Base-by-base conservation (phyloP, 2,888 invertebrate species). In the Drosophila barbarae region DNA sequence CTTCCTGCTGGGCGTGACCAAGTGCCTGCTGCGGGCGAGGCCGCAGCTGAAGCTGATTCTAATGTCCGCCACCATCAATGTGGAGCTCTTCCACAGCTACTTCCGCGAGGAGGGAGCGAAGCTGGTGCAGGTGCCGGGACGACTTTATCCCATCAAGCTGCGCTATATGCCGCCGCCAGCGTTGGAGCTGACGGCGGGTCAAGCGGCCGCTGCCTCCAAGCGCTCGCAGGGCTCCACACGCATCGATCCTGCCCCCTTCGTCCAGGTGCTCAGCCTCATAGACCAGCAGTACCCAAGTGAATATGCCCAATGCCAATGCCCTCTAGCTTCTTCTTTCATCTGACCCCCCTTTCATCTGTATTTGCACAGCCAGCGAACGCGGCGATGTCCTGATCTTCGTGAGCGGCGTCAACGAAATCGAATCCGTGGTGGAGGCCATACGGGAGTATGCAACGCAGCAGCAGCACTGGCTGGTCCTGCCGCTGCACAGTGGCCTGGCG, bases 21-120 rank as follows among this genome's bases (percentile, higher is more conserved):
- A 98, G 88, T 98, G 98, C 88, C 90, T 99, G 9, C 91, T 98
- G 47, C 93, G 94, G 77, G 95, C 95, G 81, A 91, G 96, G 50
- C 89, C 90, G 5, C 93, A 97, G 82, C 91, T 99, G 23, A 98
- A 98, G 89, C 89, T 98, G 13, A 94, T 98, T 41, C 92, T 99
- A 0, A 99, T 99, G 99, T 98, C 98, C 0, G 99, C 99, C 13
- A 99, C 99, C 0, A 99, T 99, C 60, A 99, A 99, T 90, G 94
- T 99, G 28, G 93, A 97, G 74, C 90, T 99, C n/a, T 99, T 99
- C 89, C 93, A 93, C 70, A 92, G 93, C 74, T 99, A 98, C 88
- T 99, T 99, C 84, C 90, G 92, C 3, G 91, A 93, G 4, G 95
- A 96, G 87, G 92, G 93, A 42, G 96, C 96, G 42, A 93, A 93